Evolutionary conservation across 2,888 invertebrate species (phyloP).

Genomic region (Nomada flava): DNA sequence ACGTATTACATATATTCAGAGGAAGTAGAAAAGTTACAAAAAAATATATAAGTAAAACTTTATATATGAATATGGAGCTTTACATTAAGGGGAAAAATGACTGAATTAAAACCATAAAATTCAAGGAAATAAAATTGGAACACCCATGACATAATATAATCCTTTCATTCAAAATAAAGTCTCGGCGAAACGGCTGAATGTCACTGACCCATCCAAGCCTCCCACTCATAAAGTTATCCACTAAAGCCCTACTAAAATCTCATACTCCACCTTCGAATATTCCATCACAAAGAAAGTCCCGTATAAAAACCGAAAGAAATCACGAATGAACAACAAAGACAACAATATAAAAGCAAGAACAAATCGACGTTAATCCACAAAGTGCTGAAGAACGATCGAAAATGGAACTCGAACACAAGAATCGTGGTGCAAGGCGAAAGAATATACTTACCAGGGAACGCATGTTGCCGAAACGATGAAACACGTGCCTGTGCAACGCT

Average conservation of each 20-base stretch:
- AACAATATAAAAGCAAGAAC: background rate
- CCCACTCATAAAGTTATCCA: no score
- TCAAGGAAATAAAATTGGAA: no score
- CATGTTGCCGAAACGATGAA: constrained; percentile 67
- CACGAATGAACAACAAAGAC: no score
- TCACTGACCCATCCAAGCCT: background rate
- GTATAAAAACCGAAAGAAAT: no score
- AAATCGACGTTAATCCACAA: background rate
- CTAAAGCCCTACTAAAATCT: no score
- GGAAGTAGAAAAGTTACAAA: background rate
- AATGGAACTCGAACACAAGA: background rate
- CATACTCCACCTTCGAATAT: no score
- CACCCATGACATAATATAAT: no score
- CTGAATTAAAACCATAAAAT: no score
- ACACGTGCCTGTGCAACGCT: constrained; percentile 46
- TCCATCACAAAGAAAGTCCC: no score
- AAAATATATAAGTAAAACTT: background rate
- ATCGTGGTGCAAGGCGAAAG: background rate
- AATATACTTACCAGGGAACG: constrained; percentile 73
- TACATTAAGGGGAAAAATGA: no score
- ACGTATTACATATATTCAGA: no score
- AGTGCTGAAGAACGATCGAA: background rate
- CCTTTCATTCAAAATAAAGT: background rate
- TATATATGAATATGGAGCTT: no score
- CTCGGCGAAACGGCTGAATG: background rate